Conservation (phyloP, 1,140 invertebrate genomes). For the Caenorhabditis brenneri region DNA sequence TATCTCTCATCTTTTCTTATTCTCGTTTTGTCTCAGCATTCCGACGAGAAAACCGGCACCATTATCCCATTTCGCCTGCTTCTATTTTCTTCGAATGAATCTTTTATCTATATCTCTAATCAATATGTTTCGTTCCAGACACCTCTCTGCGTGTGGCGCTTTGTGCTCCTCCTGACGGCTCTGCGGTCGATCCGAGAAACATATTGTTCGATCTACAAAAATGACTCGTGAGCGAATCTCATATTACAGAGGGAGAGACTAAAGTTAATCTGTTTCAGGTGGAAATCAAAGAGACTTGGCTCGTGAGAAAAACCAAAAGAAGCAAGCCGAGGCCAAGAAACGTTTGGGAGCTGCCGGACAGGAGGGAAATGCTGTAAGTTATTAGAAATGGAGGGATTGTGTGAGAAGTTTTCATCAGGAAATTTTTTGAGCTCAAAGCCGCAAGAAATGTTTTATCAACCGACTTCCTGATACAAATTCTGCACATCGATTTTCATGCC, state of each 20-base stretch:
- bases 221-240: conserved; percentile 43
- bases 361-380: conserved; percentile 51
- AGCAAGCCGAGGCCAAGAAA: conserved; percentile 61
- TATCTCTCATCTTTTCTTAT: background rate
- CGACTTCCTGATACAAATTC: no score
- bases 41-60: no score
- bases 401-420: background rate
- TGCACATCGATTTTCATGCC: no score
- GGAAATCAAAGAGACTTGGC: conserved; percentile 68
- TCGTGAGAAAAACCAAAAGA: conserved; percentile 67
- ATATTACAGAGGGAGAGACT: no score
- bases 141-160: background rate
- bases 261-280: conserved; percentile 66
- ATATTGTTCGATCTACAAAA: background rate
- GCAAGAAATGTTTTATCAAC: no score
- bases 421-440: no score
- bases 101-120: background rate
- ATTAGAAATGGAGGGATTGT: background rate
- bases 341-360: conserved; percentile 42
- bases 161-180: background rate
- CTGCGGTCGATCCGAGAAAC: background rate
- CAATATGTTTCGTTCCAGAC: no score
- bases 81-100: background rate
- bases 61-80: background rate
- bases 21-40: background rate